Conservation (phyloP, 1,140 invertebrate species). For the Papilio xuthus region DNA sequence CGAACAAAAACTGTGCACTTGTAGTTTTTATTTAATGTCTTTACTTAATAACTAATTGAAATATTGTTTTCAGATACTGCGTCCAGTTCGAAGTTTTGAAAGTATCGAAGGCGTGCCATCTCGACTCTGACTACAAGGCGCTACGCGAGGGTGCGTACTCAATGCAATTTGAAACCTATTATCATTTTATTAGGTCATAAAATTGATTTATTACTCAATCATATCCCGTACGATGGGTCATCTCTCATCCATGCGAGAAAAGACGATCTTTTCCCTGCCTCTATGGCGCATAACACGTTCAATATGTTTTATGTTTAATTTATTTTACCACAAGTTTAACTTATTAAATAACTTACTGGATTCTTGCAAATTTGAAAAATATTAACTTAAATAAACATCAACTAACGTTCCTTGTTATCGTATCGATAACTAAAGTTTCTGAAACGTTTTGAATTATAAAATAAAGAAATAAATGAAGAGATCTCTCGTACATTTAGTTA, state of each 20-base stretch:
- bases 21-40: background rate
- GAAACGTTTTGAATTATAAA: no score
- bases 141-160: slow-evolving; percentile 86
- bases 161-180: slow-evolving; percentile 36
- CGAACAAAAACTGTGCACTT: background rate
- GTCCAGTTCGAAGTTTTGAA: slow-evolving; percentile 91
- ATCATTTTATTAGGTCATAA: slow-evolving; percentile 31
- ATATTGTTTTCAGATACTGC: slow-evolving; percentile 92
- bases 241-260: background rate
- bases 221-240: slow-evolving; percentile 4
- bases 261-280: slow-evolving; percentile 22
- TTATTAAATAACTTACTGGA: background rate
- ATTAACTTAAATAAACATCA: no score
- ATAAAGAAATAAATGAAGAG: background rate
- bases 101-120: slow-evolving; percentile 89
- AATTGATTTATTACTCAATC: slow-evolving; percentile 34
- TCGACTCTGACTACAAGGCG: slow-evolving; percentile 85
- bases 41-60: no score
- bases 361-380: background rate
- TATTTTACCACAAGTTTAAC: background rate
- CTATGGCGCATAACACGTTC: background rate
- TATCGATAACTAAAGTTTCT: no score
- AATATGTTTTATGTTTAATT: background rate
- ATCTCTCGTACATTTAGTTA: background rate
- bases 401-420: no score